Percentiles rank a stretch among this genome's conserved stretches.
Conservation (phyloP, 1,140 invertebrate genomes). For the Drosophila suzukii region DNA sequence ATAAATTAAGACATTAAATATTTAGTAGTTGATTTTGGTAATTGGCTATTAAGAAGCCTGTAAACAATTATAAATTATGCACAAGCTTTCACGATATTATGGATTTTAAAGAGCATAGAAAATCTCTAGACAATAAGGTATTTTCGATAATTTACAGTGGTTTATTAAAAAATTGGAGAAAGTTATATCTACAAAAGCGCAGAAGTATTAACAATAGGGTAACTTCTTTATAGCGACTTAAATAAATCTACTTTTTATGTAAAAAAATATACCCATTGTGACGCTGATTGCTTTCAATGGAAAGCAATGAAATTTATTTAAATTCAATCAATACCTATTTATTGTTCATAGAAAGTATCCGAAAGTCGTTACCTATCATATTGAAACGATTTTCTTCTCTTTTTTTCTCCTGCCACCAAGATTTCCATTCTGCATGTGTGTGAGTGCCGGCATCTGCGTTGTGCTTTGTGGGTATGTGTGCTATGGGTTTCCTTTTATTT, state of each 20-base stretch:
- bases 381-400: neutral
- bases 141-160: too few species aligned
- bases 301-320: neutral
- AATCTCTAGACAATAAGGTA: too few species aligned
- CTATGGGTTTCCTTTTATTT: constrained; percentile 67
- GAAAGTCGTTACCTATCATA: constrained; percentile 8
- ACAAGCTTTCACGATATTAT: neutral
- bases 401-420: neutral
- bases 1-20: neutral
- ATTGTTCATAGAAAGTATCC: constrained; percentile 1
- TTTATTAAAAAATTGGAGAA: too few species aligned
- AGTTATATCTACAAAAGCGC: too few species aligned
- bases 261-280: too few species aligned
- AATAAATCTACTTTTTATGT: too few species aligned
- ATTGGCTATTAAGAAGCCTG: neutral
- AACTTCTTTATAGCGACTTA: too few species aligned
- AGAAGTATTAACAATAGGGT: too few species aligned
- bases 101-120: neutral
- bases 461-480: constrained; percentile 37
- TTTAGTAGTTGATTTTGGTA: neutral
- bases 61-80: neutral
- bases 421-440: constrained; percentile 20
- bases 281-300: too few species aligned
- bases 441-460: neutral
- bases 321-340: neutral